Conservation (phyloP, 2,888 invertebrate genomes). For the Volucella inflata region DNA sequence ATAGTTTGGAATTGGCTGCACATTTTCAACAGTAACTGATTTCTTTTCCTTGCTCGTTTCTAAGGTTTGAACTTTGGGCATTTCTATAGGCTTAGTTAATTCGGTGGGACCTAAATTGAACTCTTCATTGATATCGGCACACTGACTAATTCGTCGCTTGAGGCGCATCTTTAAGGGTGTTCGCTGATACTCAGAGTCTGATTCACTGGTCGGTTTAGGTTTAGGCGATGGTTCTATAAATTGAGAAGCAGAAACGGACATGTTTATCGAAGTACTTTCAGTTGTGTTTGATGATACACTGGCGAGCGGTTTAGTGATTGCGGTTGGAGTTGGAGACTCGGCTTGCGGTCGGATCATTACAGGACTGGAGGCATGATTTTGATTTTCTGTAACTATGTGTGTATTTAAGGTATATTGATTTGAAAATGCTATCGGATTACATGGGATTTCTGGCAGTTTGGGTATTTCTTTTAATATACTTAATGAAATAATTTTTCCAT, state of each 20-base stretch:
- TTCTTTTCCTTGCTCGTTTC: background rate
- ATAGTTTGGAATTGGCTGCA: background rate
- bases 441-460: background rate
- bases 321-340: background rate
- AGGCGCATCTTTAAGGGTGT: constrained; percentile 37
- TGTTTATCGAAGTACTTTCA: background rate
- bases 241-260: background rate
- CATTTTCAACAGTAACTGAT: background rate
- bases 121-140: constrained; percentile 35
- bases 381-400: background rate
- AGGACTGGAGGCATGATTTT: background rate
- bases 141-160: constrained; percentile 47
- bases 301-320: background rate
- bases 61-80: background rate
- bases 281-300: background rate
- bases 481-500: constrained; percentile 32
- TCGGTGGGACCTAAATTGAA: constrained; percentile 24
- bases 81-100: background rate
- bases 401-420: background rate
- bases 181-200: constrained; percentile 20
- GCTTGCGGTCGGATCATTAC: too few species aligned
- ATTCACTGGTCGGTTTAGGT: background rate
- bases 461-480: constrained; percentile 47
- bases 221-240: constrained; percentile 32
- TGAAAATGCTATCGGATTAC: background rate